A percentile compares a stretch with the other conserved stretches of the same genome.
Evolutionary conservation across 1,140 invertebrate species (phyloP).

Genomic region (Drosophila tristis): DNA sequence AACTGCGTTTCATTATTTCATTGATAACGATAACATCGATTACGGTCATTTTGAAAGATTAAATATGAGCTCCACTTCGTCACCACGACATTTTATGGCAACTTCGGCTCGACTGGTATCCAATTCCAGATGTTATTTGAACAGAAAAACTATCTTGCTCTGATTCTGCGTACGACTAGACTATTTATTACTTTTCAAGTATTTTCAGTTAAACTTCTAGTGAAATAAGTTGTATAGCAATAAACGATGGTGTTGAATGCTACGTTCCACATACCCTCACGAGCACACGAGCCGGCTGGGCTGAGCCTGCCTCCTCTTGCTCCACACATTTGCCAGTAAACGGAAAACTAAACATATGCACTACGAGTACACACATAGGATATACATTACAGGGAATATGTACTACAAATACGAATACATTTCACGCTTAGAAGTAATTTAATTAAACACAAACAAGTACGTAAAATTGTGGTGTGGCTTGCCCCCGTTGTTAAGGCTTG

Average conservation of each 20-base stretch:
- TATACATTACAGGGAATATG: conserved; percentile 54
- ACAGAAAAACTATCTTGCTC: too few species aligned
- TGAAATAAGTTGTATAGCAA: conserved; percentile 31
- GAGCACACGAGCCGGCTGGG: conserved; percentile 26
- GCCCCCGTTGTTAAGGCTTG: conserved; percentile 20
- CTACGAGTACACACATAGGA: conserved; percentile 30
- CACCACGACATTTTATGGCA: too few species aligned
- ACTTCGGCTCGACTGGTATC: too few species aligned
- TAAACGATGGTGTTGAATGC: conserved; percentile 52
- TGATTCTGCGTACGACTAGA: conserved; percentile 68
- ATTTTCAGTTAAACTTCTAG: conserved; percentile 48
- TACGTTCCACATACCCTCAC: conserved; percentile 59
- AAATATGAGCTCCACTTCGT: too few species aligned
- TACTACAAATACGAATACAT: conserved; percentile 57
- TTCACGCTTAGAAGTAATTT: conserved; percentile 61
- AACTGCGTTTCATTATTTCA: too few species aligned
- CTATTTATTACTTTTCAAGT: conserved; percentile 68
- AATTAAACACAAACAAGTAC: conserved; percentile 67
- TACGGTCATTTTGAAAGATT: too few species aligned
- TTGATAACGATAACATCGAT: too few species aligned
- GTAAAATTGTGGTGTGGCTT: conserved; percentile 52
- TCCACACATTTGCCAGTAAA: conserved; percentile 45
- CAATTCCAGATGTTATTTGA: too few species aligned
- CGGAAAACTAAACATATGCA: conserved; percentile 45
- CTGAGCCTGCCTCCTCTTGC: conserved; percentile 7